Base-by-base conservation (phyloP, 2,888 invertebrate species). In the Apoderus coryli region DNA sequence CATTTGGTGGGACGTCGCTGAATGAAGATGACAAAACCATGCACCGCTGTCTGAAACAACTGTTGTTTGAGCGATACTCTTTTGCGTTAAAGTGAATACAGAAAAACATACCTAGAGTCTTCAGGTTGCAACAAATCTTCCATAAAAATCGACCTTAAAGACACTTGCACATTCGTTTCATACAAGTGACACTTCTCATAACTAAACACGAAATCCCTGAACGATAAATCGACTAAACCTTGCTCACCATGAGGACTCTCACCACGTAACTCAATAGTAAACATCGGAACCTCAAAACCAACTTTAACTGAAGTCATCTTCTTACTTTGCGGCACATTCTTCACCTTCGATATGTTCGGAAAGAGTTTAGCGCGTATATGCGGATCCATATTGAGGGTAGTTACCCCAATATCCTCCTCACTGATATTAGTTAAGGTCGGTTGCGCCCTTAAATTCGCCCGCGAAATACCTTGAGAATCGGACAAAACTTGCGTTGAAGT, bases 141-240 rank as follows among this genome's bases (percentile, higher is more conserved):
- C 80, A 93, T 85, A 3, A 81, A 66, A 12, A 93, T 69, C 0
- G 90, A 85, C 41, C 82, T 73, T 4, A 93, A 61, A 0, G 84
- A 76, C 9, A 86, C 75, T 59, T 80, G 76, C 30, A 86, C 65
- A 41, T 70, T 71, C 3, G 80, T 82, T 52, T 80, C 76, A 44
- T 69, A 69, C 12, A 62, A 63, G 39, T 72, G 72, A 33, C 67
- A 60, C 41, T 73, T 72, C 38, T 77, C 75, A 50, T 78, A 81
- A 27, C 70, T 70, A 29, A 86, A 72, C 23, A 71, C 65, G 48
- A 92, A 84, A 51, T 90, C 85, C 23, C 78, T 63, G 59, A 89
- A 82, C 1, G 80, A 78, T 9, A 92, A 63, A 49, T 84, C 79
- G 7, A 90, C 86, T n/a, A 90, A 57, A 14, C 78, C 76, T 44